Conservation (phyloP, 2,113 vertebrate species). For the Puffinus mauretanicus region DNA sequence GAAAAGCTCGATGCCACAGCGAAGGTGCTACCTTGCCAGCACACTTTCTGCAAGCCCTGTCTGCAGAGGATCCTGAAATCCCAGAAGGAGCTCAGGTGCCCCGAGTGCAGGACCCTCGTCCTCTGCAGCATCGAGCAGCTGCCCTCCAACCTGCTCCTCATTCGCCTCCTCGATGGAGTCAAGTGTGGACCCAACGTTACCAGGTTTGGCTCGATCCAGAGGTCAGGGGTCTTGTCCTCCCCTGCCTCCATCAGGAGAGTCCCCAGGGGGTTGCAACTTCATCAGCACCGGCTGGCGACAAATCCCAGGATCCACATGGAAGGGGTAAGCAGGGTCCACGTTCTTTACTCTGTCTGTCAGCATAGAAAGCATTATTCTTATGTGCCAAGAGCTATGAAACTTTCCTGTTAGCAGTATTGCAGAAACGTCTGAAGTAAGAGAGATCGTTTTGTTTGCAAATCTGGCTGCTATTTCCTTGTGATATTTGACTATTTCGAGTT, state of each 20-base stretch:
- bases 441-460: neutral
- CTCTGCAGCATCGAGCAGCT: conserved; percentile 84
- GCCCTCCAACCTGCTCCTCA: conserved; percentile 85
- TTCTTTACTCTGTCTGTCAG: neutral
- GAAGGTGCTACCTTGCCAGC: conserved; percentile 94
- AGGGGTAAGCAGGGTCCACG: conserved; percentile 75
- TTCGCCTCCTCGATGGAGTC: conserved; percentile 84
- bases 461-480: neutral
- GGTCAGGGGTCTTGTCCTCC: conserved; percentile 59
- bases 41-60: conserved; percentile 91
- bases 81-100: conserved; percentile 84
- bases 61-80: conserved; percentile 83
- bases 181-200: conserved; percentile 37
- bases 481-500: neutral
- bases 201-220: conserved; percentile 66
- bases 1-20: conserved; percentile 85
- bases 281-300: conserved; percentile 70
- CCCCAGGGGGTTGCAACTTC: conserved; percentile 64
- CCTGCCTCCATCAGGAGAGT: conserved; percentile 68
- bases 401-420: neutral
- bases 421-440: neutral
- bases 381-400: neutral
- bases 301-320: conserved; percentile 72
- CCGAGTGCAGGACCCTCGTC: conserved; percentile 83
- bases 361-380: neutral